Evolutionary conservation across 2,113 vertebrate genomes (phyloP).

Genomic region (Nothocercus julius): DNA sequence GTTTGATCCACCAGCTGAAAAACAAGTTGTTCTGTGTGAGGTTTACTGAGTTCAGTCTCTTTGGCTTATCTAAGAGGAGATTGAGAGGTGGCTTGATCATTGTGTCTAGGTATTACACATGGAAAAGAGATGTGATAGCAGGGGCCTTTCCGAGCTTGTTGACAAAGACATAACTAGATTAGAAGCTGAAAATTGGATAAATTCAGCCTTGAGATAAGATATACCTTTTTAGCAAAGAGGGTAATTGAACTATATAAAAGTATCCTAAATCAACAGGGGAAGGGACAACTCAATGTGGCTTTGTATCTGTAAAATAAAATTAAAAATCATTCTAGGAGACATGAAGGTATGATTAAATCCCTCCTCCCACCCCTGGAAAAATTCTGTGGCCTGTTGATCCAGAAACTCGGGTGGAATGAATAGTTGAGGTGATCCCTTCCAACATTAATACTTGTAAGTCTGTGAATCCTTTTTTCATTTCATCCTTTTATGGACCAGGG

Average conservation of each 20-base stretch:
- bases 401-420: not conserved
- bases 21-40: slow-evolving; percentile 3
- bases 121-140: not conserved
- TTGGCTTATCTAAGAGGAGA: not conserved
- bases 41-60: not conserved
- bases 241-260: not conserved
- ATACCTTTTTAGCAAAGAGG: not conserved
- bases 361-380: not conserved
- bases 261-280: not conserved
- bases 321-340: not conserved
- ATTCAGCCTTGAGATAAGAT: not conserved
- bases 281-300: not conserved
- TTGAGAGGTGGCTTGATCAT: not conserved
- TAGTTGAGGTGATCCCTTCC: not conserved
- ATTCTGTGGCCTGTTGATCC: not conserved
- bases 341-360: not conserved
- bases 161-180: not conserved
- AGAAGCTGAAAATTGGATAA: not conserved
- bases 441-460: not conserved
- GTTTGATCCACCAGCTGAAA: slow-evolving; percentile 21
- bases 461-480: not conserved
- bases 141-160: not conserved
- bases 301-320: not conserved
- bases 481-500: not conserved
- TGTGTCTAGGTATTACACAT: not conserved